These are phyloP conservation scores for Grus americana DNA, from an alignment of 2,113 vertebrate genomes.

Conservation along the genomic window DNA sequence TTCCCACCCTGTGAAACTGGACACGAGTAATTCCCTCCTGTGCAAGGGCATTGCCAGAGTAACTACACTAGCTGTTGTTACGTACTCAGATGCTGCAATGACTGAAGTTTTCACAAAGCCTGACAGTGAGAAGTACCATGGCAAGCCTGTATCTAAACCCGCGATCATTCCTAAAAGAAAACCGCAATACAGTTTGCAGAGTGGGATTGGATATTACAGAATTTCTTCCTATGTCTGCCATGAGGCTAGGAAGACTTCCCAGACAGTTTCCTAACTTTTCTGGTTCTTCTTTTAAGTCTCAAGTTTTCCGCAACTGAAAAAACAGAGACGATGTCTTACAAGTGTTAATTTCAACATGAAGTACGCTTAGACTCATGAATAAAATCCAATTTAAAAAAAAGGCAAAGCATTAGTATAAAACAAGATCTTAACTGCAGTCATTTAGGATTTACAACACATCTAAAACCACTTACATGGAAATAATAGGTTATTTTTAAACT, in stretches of 20 bases:
- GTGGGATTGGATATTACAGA: background rate
- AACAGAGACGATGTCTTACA: background rate
- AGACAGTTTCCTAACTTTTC: background rate
- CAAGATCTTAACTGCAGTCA: conserved; percentile 9
- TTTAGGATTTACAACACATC: conserved; percentile 31
- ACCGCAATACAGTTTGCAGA: background rate
- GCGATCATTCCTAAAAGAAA: background rate
- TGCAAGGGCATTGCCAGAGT: background rate
- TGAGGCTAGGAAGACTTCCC: background rate
- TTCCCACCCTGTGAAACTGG: background rate
- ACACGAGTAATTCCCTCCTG: background rate
- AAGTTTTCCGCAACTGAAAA: background rate
- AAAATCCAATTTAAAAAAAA: background rate
- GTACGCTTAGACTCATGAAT: background rate
- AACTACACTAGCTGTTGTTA: background rate
- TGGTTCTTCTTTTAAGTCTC: background rate
- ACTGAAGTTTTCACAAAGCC: background rate
- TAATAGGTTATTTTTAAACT: conserved; percentile 49
- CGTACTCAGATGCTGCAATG: background rate
- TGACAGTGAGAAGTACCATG: background rate
- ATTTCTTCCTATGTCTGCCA: background rate
- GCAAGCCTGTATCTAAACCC: background rate
- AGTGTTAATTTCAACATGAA: background rate
- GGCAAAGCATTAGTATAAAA: background rate
- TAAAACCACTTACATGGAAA: conserved; percentile 18